phyloP scores from a whole-genome alignment of 2,797 vertebrate genomes.

The Halcyon badia region DNA sequence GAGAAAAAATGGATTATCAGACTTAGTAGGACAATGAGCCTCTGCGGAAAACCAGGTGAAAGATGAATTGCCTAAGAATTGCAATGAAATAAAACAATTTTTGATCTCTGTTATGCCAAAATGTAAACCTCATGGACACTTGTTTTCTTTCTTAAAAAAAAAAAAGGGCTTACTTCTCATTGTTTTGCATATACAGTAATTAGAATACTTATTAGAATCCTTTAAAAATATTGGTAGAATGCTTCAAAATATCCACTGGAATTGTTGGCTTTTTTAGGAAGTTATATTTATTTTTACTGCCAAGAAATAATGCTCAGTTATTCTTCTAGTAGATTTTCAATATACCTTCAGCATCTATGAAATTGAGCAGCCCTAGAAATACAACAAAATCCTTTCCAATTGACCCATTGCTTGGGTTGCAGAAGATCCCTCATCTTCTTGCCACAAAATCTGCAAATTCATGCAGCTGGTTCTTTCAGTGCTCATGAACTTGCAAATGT shows the following conservation, averaged over 20 bases:
- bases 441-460: neutral
- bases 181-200: neutral
- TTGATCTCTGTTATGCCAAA: neutral
- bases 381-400: neutral
- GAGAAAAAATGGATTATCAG: conserved; percentile 20
- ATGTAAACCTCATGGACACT: neutral
- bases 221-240: neutral
- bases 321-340: neutral
- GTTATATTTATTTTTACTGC: neutral
- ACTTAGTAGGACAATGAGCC: neutral
- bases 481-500: neutral
- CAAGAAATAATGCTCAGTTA: neutral
- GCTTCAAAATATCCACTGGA: neutral
- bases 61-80: neutral
- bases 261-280: neutral
- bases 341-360: neutral
- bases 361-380: neutral
- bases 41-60: conserved; percentile 17
- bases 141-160: neutral
- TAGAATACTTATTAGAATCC: neutral
- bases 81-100: neutral
- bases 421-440: neutral
- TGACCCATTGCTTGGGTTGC: neutral
- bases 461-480: neutral
- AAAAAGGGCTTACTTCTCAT: neutral